Base-by-base conservation (phyloP, 2,113 vertebrate species). In the Lophius piscatorius region DNA sequence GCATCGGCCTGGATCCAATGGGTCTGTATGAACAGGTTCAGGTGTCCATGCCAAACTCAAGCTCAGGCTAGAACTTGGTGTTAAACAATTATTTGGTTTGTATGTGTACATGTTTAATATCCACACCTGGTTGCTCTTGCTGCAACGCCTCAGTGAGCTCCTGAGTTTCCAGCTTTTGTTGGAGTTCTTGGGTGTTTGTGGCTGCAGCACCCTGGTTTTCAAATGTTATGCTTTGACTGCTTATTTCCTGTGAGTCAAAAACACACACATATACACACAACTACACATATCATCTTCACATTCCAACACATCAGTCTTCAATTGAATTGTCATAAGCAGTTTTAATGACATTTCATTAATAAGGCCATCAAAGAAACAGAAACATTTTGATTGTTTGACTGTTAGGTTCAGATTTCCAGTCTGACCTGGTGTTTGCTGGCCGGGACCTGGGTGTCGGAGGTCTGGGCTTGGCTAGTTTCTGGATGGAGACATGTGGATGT, bases 351-450 rank as follows among this genome's bases (percentile, higher is more conserved):
- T n/a, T n/a, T n/a, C n/a, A n/a, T 44, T 10, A 21, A 50, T 46
- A n/a, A 61, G 20, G 20, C 5, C 10, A 23, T 50, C 10, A 41
- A 13, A 49, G 20, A 18, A 33, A 29, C 8, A 64, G 9, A 4
- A 69, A 14, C n/a, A 41, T 9, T 48, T 20, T n/a, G n/a, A n/a
- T n/a, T n/a, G n/a, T n/a, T n/a, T n/a, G n/a, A n/a, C n/a, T n/a
- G n/a, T n/a, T 23, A 18, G 36, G 21, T 50, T 21, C 14, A 33
- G 9, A 49, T 35, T 0, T 3, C 40, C 16, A 18, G 29, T 11
- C 91, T 84, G 67, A 95, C 94, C 57, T 33, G 42, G 33, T 9
- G 17, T 16, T 28, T 56, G 49, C 33, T 33, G 18, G 31, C 2
- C 10, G 82, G 80, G 8, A 51, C 23, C 4, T 44, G 17, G 2